A percentile compares a stretch with the other conserved stretches of the same genome.
phyloP scores from a whole-genome alignment of 2,888 invertebrate species.

The Trachelus tabidus region DNA sequence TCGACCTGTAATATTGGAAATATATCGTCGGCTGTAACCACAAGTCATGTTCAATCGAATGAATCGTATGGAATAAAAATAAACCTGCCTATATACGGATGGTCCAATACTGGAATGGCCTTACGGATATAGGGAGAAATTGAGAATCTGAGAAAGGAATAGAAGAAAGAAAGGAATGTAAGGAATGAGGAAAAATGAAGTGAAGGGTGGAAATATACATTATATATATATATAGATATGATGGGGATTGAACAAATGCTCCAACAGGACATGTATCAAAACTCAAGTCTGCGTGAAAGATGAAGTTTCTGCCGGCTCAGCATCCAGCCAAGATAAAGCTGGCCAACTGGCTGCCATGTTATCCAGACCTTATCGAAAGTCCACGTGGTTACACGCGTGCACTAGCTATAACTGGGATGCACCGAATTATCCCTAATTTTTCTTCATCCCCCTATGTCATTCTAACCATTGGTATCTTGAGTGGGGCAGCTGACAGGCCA shows the following conservation, averaged over 20 bases:
- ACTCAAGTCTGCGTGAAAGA: conserved; percentile 33
- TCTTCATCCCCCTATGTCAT: background rate
- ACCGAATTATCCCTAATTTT: background rate
- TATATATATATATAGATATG: background rate
- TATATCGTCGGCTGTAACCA: conserved; percentile 56
- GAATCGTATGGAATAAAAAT: conserved; percentile 60
- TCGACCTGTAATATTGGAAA: conserved; percentile 58
- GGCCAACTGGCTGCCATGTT: conserved; percentile 10
- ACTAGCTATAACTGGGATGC: background rate
- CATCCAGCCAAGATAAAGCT: conserved; percentile 32
- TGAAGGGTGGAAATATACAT: background rate
- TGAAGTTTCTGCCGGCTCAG: conserved; percentile 35
- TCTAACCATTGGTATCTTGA: background rate
- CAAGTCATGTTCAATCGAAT: conserved; percentile 62
- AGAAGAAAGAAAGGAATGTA: background rate
- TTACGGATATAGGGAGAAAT: background rate
- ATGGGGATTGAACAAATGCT: conserved; percentile 1
- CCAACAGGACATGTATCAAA: conserved; percentile 32
- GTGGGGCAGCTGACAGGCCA: background rate
- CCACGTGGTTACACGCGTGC: background rate
- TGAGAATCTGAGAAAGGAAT: background rate
- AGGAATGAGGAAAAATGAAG: background rate
- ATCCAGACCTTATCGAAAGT: background rate
- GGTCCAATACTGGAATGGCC: conserved; percentile 18
- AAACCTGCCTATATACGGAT: conserved; percentile 40